A percentile compares a stretch with the other conserved stretches of the same genome.
These are phyloP conservation scores for Genyomyrus donnyi DNA, from an alignment of 2,113 vertebrate species.

Conservation along the genomic window DNA sequence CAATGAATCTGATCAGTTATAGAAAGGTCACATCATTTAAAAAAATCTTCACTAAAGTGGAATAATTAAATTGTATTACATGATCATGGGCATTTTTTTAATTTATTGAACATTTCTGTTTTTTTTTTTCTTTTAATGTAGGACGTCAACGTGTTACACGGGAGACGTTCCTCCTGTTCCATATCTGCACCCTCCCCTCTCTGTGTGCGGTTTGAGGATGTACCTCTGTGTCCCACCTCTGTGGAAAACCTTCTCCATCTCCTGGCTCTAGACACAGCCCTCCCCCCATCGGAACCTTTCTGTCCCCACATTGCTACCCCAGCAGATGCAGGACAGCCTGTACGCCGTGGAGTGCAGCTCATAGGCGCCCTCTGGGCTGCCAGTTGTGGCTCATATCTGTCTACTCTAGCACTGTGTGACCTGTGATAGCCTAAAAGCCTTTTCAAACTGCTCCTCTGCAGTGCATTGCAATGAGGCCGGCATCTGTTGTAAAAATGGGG, in stretches of 20 bases:
- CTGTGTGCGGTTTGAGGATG: not conserved
- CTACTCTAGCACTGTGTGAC: not conserved
- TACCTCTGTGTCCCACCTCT: not conserved
- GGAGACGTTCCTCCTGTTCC: not conserved
- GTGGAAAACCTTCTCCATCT: not conserved
- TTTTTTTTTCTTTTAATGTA: no score
- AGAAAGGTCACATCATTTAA: not conserved
- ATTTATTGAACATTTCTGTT: not conserved
- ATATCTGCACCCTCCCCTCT: not conserved
- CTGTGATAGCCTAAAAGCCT: not conserved
- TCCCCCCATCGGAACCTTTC: not conserved
- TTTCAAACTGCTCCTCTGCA: not conserved
- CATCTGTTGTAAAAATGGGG: not conserved
- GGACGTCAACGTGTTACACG: not conserved
- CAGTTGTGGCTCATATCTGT: not conserved
- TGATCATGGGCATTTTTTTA: not conserved
- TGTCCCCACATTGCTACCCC: not conserved
- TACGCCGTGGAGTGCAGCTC: not conserved
- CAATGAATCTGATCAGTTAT: not conserved
- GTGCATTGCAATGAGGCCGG: not conserved
- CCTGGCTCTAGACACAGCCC: not conserved
- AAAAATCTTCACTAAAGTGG: not conserved
- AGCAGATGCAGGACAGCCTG: not conserved
- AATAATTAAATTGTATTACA: not conserved
- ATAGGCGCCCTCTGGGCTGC: not conserved